Percentiles rank a stretch among this genome's conserved stretches.
phyloP scores from a whole-genome alignment of 2,888 invertebrate species.

The Athrips mouffetella region DNA sequence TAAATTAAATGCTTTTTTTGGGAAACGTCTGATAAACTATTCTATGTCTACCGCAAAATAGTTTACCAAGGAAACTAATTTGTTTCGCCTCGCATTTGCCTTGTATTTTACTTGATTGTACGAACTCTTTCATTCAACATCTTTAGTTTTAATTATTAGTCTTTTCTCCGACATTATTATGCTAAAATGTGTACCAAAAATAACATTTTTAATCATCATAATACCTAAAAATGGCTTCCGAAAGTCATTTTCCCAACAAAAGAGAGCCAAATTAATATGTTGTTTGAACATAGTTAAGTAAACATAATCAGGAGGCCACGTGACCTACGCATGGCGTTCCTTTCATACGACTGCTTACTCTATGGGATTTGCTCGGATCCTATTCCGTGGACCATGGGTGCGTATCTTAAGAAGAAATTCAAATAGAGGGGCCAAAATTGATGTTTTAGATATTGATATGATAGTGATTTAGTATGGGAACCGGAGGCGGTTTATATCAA shows the following conservation, averaged over 20 bases:
- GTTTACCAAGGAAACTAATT: too few relatives aligned
- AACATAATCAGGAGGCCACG: conserved; percentile 72
- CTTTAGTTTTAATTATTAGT: too few relatives aligned
- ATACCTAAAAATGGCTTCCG: conserved; percentile 42
- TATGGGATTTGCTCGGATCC: conserved; percentile 70
- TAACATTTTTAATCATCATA: background rate
- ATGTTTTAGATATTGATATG: conserved; percentile 73
- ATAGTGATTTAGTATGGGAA: conserved; percentile 72
- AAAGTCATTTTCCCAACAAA: conserved; percentile 68
- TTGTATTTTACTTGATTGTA: too few relatives aligned
- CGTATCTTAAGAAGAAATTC: conserved; percentile 69
- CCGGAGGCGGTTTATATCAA: conserved; percentile 13
- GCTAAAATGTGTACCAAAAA: too few relatives aligned
- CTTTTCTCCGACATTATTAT: too few relatives aligned
- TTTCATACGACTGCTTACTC: conserved; percentile 48
- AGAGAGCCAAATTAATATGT: conserved; percentile 73
- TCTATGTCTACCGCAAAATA: too few relatives aligned
- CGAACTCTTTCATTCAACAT: too few relatives aligned
- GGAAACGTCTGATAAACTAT: too few relatives aligned
- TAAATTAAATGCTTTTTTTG: too few relatives aligned
- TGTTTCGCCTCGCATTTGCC: too few relatives aligned
- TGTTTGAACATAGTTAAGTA: conserved; percentile 75
- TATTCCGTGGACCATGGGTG: conserved; percentile 56
- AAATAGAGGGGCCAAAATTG: conserved; percentile 70
- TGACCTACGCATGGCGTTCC: conserved; percentile 56